Conservation (phyloP, 2,113 vertebrate species). For the Heliornis fulica region DNA sequence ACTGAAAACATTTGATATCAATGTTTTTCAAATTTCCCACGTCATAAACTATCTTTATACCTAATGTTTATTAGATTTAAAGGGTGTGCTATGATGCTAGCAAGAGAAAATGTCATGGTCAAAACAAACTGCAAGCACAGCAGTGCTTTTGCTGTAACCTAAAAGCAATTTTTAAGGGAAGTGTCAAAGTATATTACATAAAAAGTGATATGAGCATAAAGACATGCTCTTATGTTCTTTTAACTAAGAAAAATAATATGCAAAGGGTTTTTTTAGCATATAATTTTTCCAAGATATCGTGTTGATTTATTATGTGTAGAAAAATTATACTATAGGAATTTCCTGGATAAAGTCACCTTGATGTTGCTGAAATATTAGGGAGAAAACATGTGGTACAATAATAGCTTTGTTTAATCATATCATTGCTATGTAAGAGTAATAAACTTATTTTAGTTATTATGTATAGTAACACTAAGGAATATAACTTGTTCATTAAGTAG, state of each 20-base stretch:
- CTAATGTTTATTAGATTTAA: background rate
- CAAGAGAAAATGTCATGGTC: background rate
- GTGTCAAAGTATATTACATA: background rate
- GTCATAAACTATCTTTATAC: background rate
- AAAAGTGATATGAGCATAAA: constrained; percentile 1
- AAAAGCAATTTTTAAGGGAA: constrained; percentile 7
- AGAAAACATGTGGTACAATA: background rate
- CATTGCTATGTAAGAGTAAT: background rate
- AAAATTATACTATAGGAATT: background rate
- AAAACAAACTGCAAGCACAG: background rate
- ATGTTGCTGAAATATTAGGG: background rate
- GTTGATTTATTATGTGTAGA: background rate
- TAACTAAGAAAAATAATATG: background rate
- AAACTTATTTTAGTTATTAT: background rate
- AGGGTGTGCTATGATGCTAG: background rate
- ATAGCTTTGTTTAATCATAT: background rate
- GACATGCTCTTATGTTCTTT: background rate
- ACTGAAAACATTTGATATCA: background rate
- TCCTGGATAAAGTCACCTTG: background rate
- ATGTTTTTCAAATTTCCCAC: background rate
- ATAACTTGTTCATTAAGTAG: background rate
- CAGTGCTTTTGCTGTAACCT: background rate
- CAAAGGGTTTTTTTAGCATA: background rate
- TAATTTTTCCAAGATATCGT: background rate
- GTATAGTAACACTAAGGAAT: background rate